Percentiles rank a stretch among this genome's conserved stretches.
Conservation (phyloP, 2,113 vertebrate species). For the Bubo scandiacus region DNA sequence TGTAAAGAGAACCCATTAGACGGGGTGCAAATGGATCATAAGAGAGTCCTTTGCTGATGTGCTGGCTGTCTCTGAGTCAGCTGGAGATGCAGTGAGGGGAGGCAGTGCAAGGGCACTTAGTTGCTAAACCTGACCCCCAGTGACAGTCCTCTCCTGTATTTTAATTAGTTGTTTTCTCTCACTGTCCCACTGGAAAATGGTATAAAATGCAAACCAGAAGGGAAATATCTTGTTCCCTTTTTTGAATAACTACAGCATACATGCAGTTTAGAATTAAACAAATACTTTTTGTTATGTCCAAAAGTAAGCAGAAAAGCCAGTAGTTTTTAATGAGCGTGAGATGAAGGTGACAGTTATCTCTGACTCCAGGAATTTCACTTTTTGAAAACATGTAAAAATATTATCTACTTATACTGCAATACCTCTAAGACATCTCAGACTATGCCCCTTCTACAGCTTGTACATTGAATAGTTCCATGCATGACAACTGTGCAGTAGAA, state of each 20-base stretch:
- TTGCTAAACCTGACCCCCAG: accelerated
- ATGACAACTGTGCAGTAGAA: neutral
- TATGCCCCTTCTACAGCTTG: neutral
- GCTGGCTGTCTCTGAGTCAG: neutral
- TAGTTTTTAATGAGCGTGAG: neutral
- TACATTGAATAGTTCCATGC: neutral
- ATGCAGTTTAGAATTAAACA: neutral
- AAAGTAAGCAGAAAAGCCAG: neutral
- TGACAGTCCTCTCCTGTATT: neutral
- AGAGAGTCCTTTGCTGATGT: neutral
- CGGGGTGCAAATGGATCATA: neutral
- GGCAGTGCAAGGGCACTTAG: accelerated
- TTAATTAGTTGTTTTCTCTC: neutral
- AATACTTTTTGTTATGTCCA: neutral
- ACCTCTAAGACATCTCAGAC: neutral
- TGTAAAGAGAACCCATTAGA: neutral
- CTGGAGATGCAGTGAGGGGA: neutral
- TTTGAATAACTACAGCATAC: neutral
- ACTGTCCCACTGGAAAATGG: neutral
- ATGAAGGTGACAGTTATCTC: neutral
- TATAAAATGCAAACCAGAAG: neutral
- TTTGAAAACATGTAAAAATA: neutral
- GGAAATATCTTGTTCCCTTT: neutral
- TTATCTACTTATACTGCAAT: neutral
- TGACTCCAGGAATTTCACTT: no score